A percentile compares a stretch with the other conserved stretches of the same genome.
Conservation (phyloP, 2,888 invertebrate species). For the Apamea crenata region DNA sequence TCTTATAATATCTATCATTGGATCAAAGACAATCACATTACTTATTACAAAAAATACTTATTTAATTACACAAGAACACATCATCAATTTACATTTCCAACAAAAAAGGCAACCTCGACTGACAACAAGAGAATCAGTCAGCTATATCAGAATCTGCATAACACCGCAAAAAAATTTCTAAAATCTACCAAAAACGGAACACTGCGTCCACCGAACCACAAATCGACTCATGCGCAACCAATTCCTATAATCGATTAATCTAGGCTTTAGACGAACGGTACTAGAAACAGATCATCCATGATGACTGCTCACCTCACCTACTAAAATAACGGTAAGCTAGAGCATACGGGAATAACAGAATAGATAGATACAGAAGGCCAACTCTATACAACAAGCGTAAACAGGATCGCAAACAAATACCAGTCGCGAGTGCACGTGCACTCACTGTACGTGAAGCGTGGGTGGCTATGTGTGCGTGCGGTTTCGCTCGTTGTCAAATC, state of each 20-base stretch:
- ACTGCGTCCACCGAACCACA: conserved; percentile 26
- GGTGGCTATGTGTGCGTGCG: neutral
- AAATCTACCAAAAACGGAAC: conserved; percentile 28
- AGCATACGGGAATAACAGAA: conserved; percentile 28
- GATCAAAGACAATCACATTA: neutral
- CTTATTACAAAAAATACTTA: neutral
- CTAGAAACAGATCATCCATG: conserved; percentile 35
- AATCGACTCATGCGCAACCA: conserved; percentile 40
- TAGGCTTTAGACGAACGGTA: conserved; percentile 55
- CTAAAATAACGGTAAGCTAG: conserved; percentile 41
- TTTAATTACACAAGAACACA: neutral
- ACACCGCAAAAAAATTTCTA: conserved; percentile 9
- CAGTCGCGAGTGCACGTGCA: neutral
- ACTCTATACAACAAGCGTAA: neutral
- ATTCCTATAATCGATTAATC: conserved; percentile 54
- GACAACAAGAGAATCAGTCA: conserved; percentile 1
- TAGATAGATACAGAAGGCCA: neutral
- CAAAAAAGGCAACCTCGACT: neutral
- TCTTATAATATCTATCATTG: neutral
- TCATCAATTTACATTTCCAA: neutral
- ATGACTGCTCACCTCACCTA: conserved; percentile 21
- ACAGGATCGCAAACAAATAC: neutral
- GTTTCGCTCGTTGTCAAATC: neutral
- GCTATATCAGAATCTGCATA: conserved; percentile 15
- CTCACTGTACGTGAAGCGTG: neutral